Percentiles rank a stretch among this genome's conserved stretches.
Evolutionary conservation across 2,113 vertebrate genomes (phyloP).

Genomic region (Oncorhynchus mykiss): DNA sequence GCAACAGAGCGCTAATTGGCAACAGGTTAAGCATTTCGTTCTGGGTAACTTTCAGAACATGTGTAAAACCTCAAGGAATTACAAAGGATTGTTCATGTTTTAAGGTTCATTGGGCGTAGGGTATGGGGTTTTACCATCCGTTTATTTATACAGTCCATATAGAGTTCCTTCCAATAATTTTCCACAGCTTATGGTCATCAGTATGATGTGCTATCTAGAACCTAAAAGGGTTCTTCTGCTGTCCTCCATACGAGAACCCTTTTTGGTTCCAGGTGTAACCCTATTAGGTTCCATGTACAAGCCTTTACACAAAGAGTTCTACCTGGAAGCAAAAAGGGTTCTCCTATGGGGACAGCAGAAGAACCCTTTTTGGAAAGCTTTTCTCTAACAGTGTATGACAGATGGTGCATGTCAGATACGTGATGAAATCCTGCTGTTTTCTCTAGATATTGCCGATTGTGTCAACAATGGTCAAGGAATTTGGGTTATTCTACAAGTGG

Average conservation of each 20-base stretch:
- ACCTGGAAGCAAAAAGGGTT: too few species aligned
- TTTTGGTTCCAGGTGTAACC: too few species aligned
- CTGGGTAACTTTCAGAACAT: slow-evolving; percentile 29
- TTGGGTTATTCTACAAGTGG: background rate
- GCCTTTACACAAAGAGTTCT: too few species aligned
- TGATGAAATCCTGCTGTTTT: background rate
- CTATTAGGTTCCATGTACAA: too few species aligned
- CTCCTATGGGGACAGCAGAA: too few species aligned
- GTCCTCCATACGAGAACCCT: too few species aligned
- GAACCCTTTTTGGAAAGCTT: too few species aligned
- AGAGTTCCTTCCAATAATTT: background rate
- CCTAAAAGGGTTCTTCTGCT: too few species aligned
- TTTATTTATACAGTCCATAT: slow-evolving; percentile 36
- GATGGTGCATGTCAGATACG: background rate
- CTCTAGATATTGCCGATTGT: background rate
- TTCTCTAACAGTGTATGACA: background rate
- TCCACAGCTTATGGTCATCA: background rate
- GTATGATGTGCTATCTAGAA: background rate
- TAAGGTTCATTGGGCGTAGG: slow-evolving; percentile 35
- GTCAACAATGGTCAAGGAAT: background rate
- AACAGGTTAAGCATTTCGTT: slow-evolving; percentile 46
- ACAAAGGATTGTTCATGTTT: slow-evolving; percentile 34
- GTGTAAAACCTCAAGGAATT: slow-evolving; percentile 21
- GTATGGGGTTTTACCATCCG: background rate
- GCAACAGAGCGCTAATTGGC: slow-evolving; percentile 48